Evolutionary conservation across 2,797 vertebrate genomes (phyloP), one percentile per base, ranked within the genome.

Genomic region (Lutjanus argentimaculatus): DNA sequence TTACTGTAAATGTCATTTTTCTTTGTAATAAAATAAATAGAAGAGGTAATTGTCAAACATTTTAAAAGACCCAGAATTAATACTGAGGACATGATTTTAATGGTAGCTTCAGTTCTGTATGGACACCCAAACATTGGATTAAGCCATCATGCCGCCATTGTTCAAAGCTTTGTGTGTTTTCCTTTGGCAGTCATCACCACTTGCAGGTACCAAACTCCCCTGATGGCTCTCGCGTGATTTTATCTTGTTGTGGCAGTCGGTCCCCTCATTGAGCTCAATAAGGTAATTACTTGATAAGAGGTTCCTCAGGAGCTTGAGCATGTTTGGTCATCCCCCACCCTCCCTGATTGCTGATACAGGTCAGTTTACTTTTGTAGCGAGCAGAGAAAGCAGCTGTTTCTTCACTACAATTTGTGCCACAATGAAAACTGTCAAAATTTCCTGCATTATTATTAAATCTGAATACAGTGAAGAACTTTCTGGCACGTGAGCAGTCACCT

Each of bases 251-350:
- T 81, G 79, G 77, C 88, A 75, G 81, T 77, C 86, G 57, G 46
- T 80, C 80, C 70, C 30, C 70, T 85, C 71, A 72, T 71, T 51
- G 81, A 79, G 72, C 69, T 74, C 81, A 82, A 82, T 79, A 52
- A 83, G 77, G 85, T 87, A 86, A 92, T 92, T 87, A 90, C 83
- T 70, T 75, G 82, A 80, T 90, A 90, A 91, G 89, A 90, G 89
- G 70, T 83, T 83, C 82, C 77, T 70, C 80, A 58, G 68, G 81
- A 82, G 89, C 70, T 86, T 85, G 71, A 75, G 76, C 52, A 63
- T 74, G 69, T 87, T 84, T 67, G 72, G 76, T 77, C 82, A 77
- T 55, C 36, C 72, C 42, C 10, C 5, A 14, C 43, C 43, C 17
- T 36, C 64, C 7, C 11, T 12, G 15, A 51, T 7, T 0, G n/a